Evolutionary conservation across 1,140 invertebrate genomes (phyloP).

Genomic region (Drosophila malerkotliana): DNA sequence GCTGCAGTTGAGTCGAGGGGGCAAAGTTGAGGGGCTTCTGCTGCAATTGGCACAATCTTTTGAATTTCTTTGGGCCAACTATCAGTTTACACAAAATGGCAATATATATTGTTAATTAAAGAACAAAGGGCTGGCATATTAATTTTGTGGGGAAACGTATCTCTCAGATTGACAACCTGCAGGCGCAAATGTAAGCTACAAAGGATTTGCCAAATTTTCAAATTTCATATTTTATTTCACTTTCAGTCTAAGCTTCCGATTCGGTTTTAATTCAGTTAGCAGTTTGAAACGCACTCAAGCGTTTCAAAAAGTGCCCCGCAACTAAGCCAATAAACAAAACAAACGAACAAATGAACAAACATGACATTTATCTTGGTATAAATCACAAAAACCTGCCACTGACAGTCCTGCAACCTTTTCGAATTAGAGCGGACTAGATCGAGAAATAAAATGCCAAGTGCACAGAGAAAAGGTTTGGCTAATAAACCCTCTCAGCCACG

Average conservation of each 20-base stretch:
- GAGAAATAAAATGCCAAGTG: conserved; percentile 43
- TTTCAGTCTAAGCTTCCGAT: neutral
- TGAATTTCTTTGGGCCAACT: neutral
- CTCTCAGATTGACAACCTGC: conserved; percentile 8
- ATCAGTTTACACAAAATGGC: too few relatives aligned
- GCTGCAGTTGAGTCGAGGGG: too few relatives aligned
- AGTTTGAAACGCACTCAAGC: conserved; percentile 17
- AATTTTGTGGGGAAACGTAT: conserved; percentile 1
- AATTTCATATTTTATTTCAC: conserved; percentile 4
- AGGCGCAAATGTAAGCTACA: conserved; percentile 4
- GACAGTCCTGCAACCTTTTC: conserved; percentile 32
- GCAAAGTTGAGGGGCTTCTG: too few relatives aligned
- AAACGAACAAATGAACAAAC: conserved; percentile 27
- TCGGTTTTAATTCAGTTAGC: neutral
- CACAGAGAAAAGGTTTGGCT: conserved; percentile 45
- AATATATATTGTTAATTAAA: neutral
- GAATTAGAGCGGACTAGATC: neutral
- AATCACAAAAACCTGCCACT: conserved; percentile 60
- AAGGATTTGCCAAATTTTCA: conserved; percentile 1
- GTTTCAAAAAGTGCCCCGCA: conserved; percentile 7
- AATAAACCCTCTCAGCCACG: conserved; percentile 29
- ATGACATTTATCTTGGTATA: conserved; percentile 53
- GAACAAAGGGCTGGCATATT: neutral
- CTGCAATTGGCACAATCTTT: neutral
- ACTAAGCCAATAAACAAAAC: conserved; percentile 12